Base-by-base conservation (phyloP, 2,888 invertebrate genomes). In the Cantharis nigra region DNA sequence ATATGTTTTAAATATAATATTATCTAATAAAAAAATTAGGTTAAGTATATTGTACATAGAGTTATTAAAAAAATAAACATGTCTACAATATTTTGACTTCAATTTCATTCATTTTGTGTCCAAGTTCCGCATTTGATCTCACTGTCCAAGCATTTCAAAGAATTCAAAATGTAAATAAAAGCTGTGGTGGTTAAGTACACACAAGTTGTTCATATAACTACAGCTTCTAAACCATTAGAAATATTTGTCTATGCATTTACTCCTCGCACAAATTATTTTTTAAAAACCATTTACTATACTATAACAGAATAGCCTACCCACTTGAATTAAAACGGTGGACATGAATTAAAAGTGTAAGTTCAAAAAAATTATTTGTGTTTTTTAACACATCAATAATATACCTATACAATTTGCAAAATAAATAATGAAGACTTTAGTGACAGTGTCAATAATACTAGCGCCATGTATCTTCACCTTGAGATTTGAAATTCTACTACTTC, bases 201-300 rank as follows among this genome's bases (percentile, higher is more conserved):
- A 83, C 81, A 82, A 84, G 83, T 83, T 85, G 85, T 85, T 83
- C 84, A 84, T 85, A 85, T 84, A 83, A 20, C 26, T 83, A 82
- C 82, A 83, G 85, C 85, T 86, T 83, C 85, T 85, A 86, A 86
- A 85, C 86, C 86, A 85, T 86, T 87, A 87, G 86, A 86, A 86
- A 86, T 87, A 86, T 87, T 87, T 87, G 85, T 84, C 84, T 85
- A 86, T 84, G 85, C 86, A 85, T 86, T 85, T 86, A 85, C 84
- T 85, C 83, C 84, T 83, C 77, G 83, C 82, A 80, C 82, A 83
- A 83, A 49, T 49, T 49, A 49, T 49, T 49, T 49, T 49, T 49
- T 49, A 49, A 49, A 30, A 49, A 7, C 49, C 49, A 49, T 49
- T 49, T 49, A 49, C 49, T n/a, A 49, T 49, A 49, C n/a, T 49